Evolutionary conservation across 2,888 invertebrate genomes (phyloP).

Genomic region (Plemyria rubiginata): DNA sequence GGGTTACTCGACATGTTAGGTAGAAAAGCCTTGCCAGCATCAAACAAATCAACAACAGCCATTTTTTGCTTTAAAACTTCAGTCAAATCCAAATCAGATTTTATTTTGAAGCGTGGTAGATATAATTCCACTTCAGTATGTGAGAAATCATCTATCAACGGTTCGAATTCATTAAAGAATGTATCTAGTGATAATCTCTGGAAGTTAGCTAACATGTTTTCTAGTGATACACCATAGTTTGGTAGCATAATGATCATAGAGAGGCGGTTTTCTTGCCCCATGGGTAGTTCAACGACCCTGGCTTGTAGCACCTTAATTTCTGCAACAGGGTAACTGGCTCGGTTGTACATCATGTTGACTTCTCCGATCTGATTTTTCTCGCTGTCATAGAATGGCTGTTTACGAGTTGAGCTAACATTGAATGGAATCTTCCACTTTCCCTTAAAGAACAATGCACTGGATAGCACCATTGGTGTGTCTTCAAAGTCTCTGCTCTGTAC

Average conservation of each 20-base stretch:
- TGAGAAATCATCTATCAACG: conserved; percentile 73
- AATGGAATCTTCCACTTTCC: conserved; percentile 89
- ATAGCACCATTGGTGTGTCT: conserved; percentile 85
- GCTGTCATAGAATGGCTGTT: conserved; percentile 84
- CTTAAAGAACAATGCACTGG: conserved; percentile 89
- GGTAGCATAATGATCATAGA: conserved; percentile 89
- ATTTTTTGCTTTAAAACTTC: conserved; percentile 67
- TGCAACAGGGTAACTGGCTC: conserved; percentile 84
- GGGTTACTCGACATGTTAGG: conserved; percentile 79
- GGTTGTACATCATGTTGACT: conserved; percentile 91
- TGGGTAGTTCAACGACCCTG: conserved; percentile 88
- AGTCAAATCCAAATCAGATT: conserved; percentile 84
- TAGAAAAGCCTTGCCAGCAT: conserved; percentile 58
- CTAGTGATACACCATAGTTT: conserved; percentile 78
- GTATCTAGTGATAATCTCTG: conserved; percentile 69
- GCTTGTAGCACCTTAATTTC: conserved; percentile 84
- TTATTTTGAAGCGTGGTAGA: conserved; percentile 86
- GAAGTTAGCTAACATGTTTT: conserved; percentile 82
- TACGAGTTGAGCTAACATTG: conserved; percentile 80
- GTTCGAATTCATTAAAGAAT: conserved; percentile 79
- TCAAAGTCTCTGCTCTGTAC: conserved; percentile 68
- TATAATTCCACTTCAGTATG: conserved; percentile 87
- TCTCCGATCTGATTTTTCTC: conserved; percentile 77
- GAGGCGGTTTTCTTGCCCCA: conserved; percentile 81
- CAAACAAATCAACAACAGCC: conserved; percentile 85